These are phyloP conservation scores for Mythimna impura DNA, from an alignment of 2,888 invertebrate species.

Conservation along the genomic window DNA sequence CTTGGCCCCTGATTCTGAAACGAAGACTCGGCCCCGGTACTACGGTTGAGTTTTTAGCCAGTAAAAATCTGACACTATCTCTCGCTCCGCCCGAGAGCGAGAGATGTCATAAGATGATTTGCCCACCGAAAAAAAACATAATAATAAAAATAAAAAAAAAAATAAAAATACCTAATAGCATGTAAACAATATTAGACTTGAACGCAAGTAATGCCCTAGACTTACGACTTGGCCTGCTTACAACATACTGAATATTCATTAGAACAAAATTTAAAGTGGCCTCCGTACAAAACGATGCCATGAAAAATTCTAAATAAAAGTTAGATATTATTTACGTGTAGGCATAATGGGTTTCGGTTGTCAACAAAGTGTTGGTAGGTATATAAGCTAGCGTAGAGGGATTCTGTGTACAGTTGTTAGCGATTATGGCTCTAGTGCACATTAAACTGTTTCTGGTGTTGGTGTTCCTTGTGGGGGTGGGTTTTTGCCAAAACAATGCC, in stretches of 20 bases:
- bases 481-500: conserved; percentile 62
- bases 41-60: too few species aligned
- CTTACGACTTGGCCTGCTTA: conserved; percentile 32
- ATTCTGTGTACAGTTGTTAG: conserved; percentile 50
- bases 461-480: conserved; percentile 62
- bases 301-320: conserved; percentile 58
- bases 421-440: conserved; percentile 65
- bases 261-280: conserved; percentile 53
- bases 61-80: too few species aligned
- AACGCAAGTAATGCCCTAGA: conserved; percentile 3
- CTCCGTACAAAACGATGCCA: conserved; percentile 59
- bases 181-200: conserved; percentile 7
- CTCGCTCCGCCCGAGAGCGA: too few species aligned
- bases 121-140: too few species aligned
- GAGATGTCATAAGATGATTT: too few species aligned
- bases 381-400: conserved; percentile 63
- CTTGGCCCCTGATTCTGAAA: too few species aligned
- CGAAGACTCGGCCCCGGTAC: too few species aligned
- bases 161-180: neutral
- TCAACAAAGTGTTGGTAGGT: conserved; percentile 50
- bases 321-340: conserved; percentile 48
- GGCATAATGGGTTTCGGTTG: conserved; percentile 50
- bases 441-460: conserved; percentile 63
- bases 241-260: conserved; percentile 67
- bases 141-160: too few species aligned